Evolutionary conservation across 2,888 invertebrate species (phyloP), one percentile per base, ranked within the genome.

Genomic region (Strigamia maritima): DNA sequence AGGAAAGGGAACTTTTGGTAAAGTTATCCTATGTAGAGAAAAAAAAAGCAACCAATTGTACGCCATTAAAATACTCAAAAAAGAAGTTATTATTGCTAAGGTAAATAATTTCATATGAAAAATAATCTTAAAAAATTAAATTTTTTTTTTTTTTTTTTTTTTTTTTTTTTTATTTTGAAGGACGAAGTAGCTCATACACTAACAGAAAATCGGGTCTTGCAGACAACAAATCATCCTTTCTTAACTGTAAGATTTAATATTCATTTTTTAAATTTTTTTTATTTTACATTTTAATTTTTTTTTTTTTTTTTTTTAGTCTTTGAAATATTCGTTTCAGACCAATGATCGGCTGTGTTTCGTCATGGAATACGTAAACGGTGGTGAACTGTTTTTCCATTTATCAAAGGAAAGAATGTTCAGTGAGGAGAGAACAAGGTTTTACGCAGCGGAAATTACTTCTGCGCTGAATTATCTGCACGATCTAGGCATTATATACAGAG

Each of bases 351-450:
- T 99, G 82, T 99, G 98, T 89, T 99, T 99, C 89, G 98, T 99
- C 77, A 98, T 99, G 97, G 98, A 99, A 88, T 99, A 98, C 88
- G 98, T 98, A 3, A 98, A 98, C 87, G 99, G 96, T 80, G 99
- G 99, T 77, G 99, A 99, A 87, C 90, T 99, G 83, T 99, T 98
- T 89, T 98, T 98, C 89, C 99, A 99, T 87, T 90, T 99, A 84
- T 95, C 95, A 81, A 90, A 94, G 84, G 95, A 96, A 85, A 90
- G 97, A 82, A 90, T 93, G 76, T 98, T 98, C 87, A 90, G 92
- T 49, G 99, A 99, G 89, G 96, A 97, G 82, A 90, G 98, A 83
- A 96, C 98, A 79, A 91, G 95, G 83, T 99, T 99, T 89, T 99
- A 99, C 88, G 98, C 97, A 81, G 98, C 98, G 28, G 98, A 99